These are phyloP conservation scores for Actias luna DNA, from an alignment of 2,888 invertebrate species.

Conservation along the genomic window DNA sequence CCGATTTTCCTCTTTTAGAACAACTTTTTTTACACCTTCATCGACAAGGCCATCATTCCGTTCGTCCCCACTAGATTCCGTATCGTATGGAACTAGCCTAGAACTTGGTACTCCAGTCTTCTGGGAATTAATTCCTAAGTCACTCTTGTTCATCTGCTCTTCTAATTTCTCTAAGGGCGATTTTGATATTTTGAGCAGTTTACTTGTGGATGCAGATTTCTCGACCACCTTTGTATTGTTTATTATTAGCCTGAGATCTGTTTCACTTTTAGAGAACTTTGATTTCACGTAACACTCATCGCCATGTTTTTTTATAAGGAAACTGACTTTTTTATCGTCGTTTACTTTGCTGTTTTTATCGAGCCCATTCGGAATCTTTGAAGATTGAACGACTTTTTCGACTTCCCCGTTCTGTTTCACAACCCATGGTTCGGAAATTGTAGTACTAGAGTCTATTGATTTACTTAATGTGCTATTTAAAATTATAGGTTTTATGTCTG, in stretches of 20 bases:
- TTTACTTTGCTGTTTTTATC: constrained; percentile 54
- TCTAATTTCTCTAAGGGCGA: constrained; percentile 72
- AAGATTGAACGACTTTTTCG: constrained; percentile 58
- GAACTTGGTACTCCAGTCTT: constrained; percentile 55
- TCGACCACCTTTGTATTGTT: constrained; percentile 47
- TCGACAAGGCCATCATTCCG: constrained; percentile 38
- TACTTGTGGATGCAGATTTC: constrained; percentile 52
- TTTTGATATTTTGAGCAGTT: constrained; percentile 59
- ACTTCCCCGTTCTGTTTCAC: constrained; percentile 76
- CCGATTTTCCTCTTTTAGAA: constrained; percentile 33
- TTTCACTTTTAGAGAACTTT: constrained; percentile 58
- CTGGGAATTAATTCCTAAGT: constrained; percentile 44
- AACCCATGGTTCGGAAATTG: constrained; percentile 70
- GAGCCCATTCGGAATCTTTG: constrained; percentile 57
- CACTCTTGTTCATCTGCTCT: constrained; percentile 71
- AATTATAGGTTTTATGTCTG: constrained; percentile 67
- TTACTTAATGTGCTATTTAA: constrained; percentile 69
- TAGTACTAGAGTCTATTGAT: constrained; percentile 48
- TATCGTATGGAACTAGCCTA: constrained; percentile 82
- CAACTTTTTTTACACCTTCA: constrained; percentile 33
- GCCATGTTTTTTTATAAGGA: constrained; percentile 58
- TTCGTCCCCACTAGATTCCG: constrained; percentile 80
- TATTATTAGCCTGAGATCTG: constrained; percentile 48
- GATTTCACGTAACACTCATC: constrained; percentile 52
- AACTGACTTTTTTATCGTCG: constrained; percentile 64